Percentiles rank a stretch among this genome's conserved stretches.
Evolutionary conservation across 2,888 invertebrate genomes (phyloP).

Genomic region (Seira sanloemensis): DNA sequence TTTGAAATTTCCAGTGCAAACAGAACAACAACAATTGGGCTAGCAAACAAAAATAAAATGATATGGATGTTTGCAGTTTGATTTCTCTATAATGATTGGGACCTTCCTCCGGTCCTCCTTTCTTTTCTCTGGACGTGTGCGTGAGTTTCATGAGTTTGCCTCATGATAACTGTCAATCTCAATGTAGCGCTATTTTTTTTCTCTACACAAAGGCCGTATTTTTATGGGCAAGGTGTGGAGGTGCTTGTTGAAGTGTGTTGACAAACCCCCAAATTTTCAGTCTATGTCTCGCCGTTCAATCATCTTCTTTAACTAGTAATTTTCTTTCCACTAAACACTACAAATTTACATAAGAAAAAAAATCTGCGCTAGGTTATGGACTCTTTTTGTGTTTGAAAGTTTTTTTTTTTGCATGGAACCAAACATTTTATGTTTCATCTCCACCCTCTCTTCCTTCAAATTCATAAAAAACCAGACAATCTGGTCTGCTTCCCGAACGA

Average conservation of each 20-base stretch:
- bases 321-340: no score
- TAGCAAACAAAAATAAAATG: neutral
- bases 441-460: neutral
- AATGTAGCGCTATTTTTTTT: no score
- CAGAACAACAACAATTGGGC: constrained; percentile 2
- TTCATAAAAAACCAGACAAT: constrained; percentile 60
- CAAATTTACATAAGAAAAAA: no score
- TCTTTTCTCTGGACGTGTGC: neutral
- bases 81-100: no score
- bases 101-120: no score
- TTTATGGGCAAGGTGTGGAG: neutral
- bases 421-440: neutral
- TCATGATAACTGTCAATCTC: neutral
- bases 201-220: no score
- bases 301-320: no score
- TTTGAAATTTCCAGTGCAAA: no score
- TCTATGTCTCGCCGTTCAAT: no score
- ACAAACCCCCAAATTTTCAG: neutral
- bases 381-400: no score
- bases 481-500: constrained; percentile 53
- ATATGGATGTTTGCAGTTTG: no score
- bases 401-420: constrained; percentile 1
- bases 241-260: neutral
- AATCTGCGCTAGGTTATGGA: neutral
- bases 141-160: neutral